Evolutionary conservation across 2,113 vertebrate genomes (phyloP).

Genomic region (Amphiprion ocellaris): DNA sequence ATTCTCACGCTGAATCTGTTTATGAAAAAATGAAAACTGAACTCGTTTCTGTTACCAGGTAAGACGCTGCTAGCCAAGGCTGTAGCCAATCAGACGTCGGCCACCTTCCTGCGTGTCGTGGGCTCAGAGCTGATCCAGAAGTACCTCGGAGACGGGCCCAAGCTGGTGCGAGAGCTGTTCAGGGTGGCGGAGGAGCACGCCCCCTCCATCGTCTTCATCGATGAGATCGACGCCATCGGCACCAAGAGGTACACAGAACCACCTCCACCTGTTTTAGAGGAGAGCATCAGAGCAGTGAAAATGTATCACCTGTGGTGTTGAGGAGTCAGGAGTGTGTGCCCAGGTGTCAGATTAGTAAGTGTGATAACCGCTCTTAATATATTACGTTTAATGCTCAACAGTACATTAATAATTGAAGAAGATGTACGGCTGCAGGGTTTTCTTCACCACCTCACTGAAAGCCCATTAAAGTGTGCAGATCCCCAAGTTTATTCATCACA

Average conservation of each 20-base stretch:
- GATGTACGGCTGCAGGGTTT: neutral
- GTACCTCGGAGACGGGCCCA: constrained; percentile 95
- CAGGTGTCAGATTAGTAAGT: constrained; percentile 14
- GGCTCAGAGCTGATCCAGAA: constrained; percentile 99
- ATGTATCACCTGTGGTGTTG: neutral
- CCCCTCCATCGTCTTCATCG: constrained; percentile 98
- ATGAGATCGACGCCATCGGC: constrained; percentile 97
- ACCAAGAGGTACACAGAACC: constrained; percentile 90
- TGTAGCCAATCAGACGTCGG: constrained; percentile 98
- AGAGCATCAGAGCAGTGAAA: neutral
- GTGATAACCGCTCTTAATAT: constrained; percentile 9
- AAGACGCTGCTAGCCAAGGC: constrained; percentile 98
- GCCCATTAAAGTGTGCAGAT: too few relatives aligned
- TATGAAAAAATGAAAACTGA: too few relatives aligned
- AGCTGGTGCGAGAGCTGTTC: constrained; percentile 95
- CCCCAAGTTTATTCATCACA: too few relatives aligned
- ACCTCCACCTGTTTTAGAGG: neutral
- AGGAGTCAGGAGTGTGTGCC: neutral
- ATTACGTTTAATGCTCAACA: neutral
- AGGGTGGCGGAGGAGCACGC: constrained; percentile 97
- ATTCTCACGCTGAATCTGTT: too few relatives aligned
- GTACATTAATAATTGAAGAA: neutral
- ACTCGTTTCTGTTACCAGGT: constrained; percentile 78
- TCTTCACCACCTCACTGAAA: neutral
- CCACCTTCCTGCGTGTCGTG: constrained; percentile 96